Conservation (phyloP, 2,797 vertebrate species). For the Girardinus metallicus region DNA sequence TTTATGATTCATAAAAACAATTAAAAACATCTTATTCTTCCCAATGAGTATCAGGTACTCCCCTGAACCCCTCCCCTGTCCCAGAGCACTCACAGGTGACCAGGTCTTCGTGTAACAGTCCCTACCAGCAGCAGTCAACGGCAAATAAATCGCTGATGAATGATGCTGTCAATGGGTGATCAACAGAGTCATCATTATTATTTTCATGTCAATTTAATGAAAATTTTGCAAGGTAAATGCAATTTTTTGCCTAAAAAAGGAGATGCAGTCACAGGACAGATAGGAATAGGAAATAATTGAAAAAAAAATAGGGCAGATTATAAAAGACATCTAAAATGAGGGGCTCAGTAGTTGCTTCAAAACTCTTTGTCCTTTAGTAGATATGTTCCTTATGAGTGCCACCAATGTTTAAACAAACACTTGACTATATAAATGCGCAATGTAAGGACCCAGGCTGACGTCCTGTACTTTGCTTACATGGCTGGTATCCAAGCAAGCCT, state of each 20-base stretch:
- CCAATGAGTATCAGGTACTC: no score
- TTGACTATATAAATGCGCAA: neutral
- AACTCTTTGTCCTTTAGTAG: neutral
- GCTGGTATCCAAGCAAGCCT: neutral
- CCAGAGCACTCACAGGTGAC: no score
- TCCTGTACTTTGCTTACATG: conserved; percentile 2
- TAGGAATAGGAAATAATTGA: no score
- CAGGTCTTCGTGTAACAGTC: no score
- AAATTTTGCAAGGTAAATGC: neutral
- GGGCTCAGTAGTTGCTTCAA: neutral
- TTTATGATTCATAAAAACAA: no score
- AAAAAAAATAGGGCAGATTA: no score
- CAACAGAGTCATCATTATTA: neutral
- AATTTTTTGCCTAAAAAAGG: neutral
- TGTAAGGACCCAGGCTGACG: neutral
- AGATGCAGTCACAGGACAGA: neutral
- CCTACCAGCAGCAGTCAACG: no score
- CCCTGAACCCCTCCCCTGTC: no score
- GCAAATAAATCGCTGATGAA: no score
- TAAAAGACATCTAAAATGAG: neutral
- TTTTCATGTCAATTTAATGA: neutral
- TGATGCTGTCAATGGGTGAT: no score
- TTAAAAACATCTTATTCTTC: no score
- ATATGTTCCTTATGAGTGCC: neutral
- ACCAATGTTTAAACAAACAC: neutral